Evolutionary conservation across 2,888 invertebrate genomes (phyloP).

Genomic region (Lasioglossum pauxillum): DNA sequence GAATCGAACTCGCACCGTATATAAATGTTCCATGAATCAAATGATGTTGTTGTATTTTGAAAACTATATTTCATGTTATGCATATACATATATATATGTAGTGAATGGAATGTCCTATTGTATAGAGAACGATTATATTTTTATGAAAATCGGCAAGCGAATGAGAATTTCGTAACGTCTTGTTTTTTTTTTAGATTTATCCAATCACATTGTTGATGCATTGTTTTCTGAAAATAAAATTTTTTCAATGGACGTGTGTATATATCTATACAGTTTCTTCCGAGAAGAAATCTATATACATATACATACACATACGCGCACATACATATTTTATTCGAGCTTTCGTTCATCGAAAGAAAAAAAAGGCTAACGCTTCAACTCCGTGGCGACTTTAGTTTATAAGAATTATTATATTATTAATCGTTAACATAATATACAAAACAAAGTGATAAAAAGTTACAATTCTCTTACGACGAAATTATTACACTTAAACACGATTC

Average conservation of each 20-base stretch:
- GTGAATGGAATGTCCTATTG: conserved; percentile 60
- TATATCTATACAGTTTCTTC: neutral
- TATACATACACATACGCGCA: neutral
- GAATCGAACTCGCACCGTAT: conserved; percentile 26
- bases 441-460: conserved; percentile 75
- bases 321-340: neutral
- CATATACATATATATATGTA: conserved; percentile 60
- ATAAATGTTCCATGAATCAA: conserved; percentile 36
- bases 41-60: conserved; percentile 64
- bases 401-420: conserved; percentile 77
- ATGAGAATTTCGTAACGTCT: conserved; percentile 58
- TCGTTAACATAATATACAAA: conserved; percentile 81
- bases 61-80: conserved; percentile 63
- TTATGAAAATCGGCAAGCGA: conserved; percentile 62
- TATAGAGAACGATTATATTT: conserved; percentile 65
- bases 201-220: conserved; percentile 20
- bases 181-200: conserved; percentile 52
- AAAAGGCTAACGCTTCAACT: neutral
- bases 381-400: conserved; percentile 58
- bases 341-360: neutral
- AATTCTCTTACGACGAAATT: conserved; percentile 67
- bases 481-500: conserved; percentile 73
- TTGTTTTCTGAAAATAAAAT: conserved; percentile 44
- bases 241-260: neutral
- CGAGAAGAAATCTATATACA: neutral